A percentile compares a stretch with the other conserved stretches of the same genome.
phyloP scores from a whole-genome alignment of 2,888 invertebrate genomes.

The Melieria picta region DNA sequence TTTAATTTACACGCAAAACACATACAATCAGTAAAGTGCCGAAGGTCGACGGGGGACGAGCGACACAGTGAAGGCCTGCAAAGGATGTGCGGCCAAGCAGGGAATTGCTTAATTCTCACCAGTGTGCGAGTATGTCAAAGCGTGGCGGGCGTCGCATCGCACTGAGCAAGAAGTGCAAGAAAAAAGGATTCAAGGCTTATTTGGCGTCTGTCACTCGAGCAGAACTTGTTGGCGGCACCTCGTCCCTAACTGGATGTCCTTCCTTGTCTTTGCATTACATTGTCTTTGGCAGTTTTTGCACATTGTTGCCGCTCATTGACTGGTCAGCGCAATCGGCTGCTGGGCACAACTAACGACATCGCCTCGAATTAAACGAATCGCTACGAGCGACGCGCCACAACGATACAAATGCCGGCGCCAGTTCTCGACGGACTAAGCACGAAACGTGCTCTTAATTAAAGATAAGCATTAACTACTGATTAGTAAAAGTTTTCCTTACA shows the following conservation, averaged over 20 bases:
- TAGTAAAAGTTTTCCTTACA: conserved; percentile 52
- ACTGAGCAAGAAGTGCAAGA: background rate
- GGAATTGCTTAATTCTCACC: conserved; percentile 8
- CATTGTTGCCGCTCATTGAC: too few relatives aligned
- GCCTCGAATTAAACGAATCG: too few relatives aligned
- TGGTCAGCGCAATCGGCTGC: too few relatives aligned
- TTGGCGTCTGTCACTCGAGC: background rate
- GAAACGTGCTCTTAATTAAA: conserved; percentile 65
- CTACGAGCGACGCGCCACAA: too few relatives aligned
- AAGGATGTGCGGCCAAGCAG: background rate
- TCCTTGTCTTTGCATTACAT: too few relatives aligned
- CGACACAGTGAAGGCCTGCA: background rate
- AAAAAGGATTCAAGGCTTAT: background rate
- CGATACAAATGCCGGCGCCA: too few relatives aligned
- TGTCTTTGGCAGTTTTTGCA: too few relatives aligned
- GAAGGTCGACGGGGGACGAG: background rate
- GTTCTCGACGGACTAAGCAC: background rate
- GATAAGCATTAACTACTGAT: conserved; percentile 65
- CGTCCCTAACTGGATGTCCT: too few relatives aligned
- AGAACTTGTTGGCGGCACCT: too few relatives aligned
- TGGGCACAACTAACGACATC: too few relatives aligned
- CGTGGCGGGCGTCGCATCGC: too few relatives aligned
- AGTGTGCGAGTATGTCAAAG: background rate
- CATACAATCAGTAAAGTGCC: background rate
- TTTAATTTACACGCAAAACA: conserved; percentile 7